A percentile compares a stretch with the other conserved stretches of the same genome.
Evolutionary conservation across 2,113 vertebrate genomes (phyloP).

Genomic region (Anser cygnoides): DNA sequence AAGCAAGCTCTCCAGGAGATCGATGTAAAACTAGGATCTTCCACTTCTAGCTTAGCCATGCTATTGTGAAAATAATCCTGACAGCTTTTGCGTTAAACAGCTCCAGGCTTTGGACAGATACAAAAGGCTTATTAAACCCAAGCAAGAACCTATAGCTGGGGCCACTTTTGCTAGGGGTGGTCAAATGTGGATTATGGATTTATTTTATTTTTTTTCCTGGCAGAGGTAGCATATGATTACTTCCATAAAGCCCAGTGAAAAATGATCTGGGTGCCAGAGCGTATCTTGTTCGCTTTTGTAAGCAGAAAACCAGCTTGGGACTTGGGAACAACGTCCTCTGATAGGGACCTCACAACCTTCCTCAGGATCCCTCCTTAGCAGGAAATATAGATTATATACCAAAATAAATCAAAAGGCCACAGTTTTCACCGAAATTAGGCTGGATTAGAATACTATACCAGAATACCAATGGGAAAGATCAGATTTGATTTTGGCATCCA

Average conservation of each 20-base stretch:
- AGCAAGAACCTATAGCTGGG: not conserved
- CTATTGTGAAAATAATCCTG: not conserved
- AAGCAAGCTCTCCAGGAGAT: not conserved
- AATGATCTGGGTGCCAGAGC: not conserved
- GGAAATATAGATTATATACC: not conserved
- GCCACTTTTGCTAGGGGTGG: not conserved
- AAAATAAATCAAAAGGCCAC: slow-evolving; percentile 3
- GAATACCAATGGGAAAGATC: slow-evolving; percentile 20
- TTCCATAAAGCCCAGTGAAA: not conserved
- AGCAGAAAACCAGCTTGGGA: not conserved
- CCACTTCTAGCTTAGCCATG: not conserved
- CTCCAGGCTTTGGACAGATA: not conserved
- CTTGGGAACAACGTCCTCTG: not conserved
- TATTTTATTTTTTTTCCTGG: not conserved
- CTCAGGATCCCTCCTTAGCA: not conserved
- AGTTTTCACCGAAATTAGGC: not conserved
- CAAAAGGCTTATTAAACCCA: not conserved
- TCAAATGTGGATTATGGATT: not conserved
- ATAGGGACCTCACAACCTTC: not conserved
- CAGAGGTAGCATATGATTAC: not conserved
- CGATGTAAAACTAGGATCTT: not conserved
- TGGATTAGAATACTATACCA: not conserved
- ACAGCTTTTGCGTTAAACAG: not conserved
- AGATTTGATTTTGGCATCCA: slow-evolving; percentile 20
- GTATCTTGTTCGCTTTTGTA: not conserved